Percentiles rank a stretch among this genome's conserved stretches.
phyloP scores from a whole-genome alignment of 2,888 invertebrate species.

The Scaptomyza parva region DNA sequence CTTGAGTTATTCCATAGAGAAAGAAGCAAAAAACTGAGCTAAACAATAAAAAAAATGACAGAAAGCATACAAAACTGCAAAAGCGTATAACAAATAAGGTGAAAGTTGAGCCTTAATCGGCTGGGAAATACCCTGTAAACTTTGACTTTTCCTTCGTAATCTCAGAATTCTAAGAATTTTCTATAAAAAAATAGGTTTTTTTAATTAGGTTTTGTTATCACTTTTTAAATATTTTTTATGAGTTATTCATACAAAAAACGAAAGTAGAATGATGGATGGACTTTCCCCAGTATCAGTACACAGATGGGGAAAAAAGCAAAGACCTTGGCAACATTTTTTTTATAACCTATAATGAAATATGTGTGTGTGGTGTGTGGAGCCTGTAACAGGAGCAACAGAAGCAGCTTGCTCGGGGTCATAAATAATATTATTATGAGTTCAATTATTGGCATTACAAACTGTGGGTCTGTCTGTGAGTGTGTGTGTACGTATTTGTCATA shows the following conservation, averaged over 20 bases:
- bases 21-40: too few species aligned
- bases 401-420: slow-evolving; percentile 51
- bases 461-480: slow-evolving; percentile 22
- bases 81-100: slow-evolving; percentile 49
- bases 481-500: slow-evolving; percentile 54
- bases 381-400: slow-evolving; percentile 16
- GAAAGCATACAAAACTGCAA: slow-evolving; percentile 49
- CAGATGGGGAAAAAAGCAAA: slow-evolving; percentile 3
- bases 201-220: too few species aligned
- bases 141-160: too few species aligned
- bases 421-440: slow-evolving; percentile 75
- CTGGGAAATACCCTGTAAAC: not conserved
- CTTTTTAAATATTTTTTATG: not conserved
- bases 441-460: slow-evolving; percentile 63
- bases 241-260: not conserved
- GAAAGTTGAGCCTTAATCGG: not conserved
- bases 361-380: slow-evolving; percentile 45
- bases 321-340: slow-evolving; percentile 16
- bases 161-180: not conserved
- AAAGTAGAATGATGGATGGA: slow-evolving; percentile 22
- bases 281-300: not conserved
- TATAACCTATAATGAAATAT: slow-evolving; percentile 44
- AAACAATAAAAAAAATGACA: slow-evolving; percentile 62
- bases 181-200: too few species aligned
- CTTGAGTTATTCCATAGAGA: too few species aligned